Conservation (phyloP, 1,140 invertebrate genomes). For the Melipona quadrifasciata region DNA sequence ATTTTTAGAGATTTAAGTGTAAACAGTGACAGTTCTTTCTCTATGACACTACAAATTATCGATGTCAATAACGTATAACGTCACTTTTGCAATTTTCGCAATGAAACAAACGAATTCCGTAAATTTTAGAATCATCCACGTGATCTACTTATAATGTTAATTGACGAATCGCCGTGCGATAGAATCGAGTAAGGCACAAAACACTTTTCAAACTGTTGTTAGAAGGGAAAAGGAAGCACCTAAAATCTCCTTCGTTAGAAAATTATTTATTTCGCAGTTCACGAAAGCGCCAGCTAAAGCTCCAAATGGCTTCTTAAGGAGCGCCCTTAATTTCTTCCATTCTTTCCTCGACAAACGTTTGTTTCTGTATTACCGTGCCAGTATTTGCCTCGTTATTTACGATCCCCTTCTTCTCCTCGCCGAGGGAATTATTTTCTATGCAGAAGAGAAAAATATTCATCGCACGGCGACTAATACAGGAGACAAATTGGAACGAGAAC, state of each 20-base stretch:
- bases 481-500: not conserved
- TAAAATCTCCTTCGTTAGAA: not conserved
- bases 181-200: not conserved
- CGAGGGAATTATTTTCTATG: not conserved
- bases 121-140: too few relatives aligned
- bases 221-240: not conserved
- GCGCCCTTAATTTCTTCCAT: not conserved
- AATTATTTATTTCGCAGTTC: not conserved
- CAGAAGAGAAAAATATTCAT: not conserved
- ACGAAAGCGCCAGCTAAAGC: not conserved
- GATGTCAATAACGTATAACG: too few relatives aligned
- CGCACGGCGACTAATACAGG: too few relatives aligned
- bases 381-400: not conserved
- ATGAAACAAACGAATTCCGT: too few relatives aligned
- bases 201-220: too few relatives aligned
- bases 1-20: too few relatives aligned
- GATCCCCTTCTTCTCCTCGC: too few relatives aligned
- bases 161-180: too few relatives aligned
- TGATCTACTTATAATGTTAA: too few relatives aligned
- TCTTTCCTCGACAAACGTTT: constrained; percentile 2
- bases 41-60: too few relatives aligned
- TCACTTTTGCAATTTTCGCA: too few relatives aligned
- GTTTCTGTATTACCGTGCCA: not conserved
- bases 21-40: too few relatives aligned
- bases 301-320: not conserved